phyloP scores from a whole-genome alignment of 1,140 invertebrate genomes.

The Yoshiicerus persimilis region DNA sequence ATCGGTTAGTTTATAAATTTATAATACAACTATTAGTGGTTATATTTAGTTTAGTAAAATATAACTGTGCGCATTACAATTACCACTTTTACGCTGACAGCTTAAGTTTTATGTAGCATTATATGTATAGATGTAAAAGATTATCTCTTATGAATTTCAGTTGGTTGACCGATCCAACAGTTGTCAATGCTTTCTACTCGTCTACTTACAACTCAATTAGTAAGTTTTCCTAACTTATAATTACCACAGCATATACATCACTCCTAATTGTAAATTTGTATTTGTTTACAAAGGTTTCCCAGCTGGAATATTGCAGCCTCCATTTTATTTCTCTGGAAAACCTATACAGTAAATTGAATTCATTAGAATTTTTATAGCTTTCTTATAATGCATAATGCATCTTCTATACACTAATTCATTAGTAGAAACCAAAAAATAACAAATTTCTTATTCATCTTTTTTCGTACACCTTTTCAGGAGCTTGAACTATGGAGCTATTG shows the following conservation, averaged over 20 bases:
- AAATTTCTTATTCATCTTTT: not conserved
- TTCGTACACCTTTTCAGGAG: slow-evolving; percentile 15
- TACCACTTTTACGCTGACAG: not conserved
- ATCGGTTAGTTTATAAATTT: not conserved
- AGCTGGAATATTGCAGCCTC: slow-evolving; percentile 70
- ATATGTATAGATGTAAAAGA: not conserved
- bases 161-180: slow-evolving; percentile 34
- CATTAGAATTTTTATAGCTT: too few species aligned
- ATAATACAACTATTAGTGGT: not conserved
- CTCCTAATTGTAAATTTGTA: not conserved
- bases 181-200: slow-evolving; percentile 38
- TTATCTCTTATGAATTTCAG: not conserved
- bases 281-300: slow-evolving; percentile 62
- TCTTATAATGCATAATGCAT: too few species aligned
- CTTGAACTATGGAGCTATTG: slow-evolving; percentile 46
- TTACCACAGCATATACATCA: not conserved
- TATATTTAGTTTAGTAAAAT: too few species aligned
- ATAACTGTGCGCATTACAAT: not conserved
- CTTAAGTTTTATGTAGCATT: not conserved
- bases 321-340: slow-evolving; percentile 68
- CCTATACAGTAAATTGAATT: slow-evolving; percentile 43
- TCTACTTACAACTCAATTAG: slow-evolving; percentile 37
- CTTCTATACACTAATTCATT: too few species aligned
- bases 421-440: not conserved
- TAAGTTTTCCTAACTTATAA: not conserved